Evolutionary conservation across 2,888 invertebrate genomes (phyloP), one percentile per base, ranked within the genome.

Genomic region (Halictus quadricinctus): DNA sequence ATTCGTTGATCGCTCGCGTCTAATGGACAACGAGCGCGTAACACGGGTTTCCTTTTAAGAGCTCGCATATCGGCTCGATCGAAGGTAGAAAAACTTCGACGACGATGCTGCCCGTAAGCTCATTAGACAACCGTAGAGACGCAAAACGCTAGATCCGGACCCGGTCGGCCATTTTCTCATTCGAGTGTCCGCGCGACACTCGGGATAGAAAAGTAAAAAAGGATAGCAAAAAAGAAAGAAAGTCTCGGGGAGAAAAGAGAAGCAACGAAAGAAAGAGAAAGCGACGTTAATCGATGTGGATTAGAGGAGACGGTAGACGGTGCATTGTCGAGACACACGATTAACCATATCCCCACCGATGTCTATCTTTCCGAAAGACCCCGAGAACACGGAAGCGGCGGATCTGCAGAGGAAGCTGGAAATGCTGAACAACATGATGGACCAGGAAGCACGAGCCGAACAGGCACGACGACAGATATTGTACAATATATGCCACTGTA

Each of bases 381-480:
- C 98, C 89, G 98, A 98, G 95, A 98, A 98, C 94, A 97, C 97
- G 91, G 97, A 97, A 93, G 97, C 97, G 73, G 97, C 97, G 85
- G 98, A 98, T 95, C 96, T 98, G 92, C 98, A 98, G 95, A 96
- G 97, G 94, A 98, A 98, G 95, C 95, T 98, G 93, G 98, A 98
- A 95, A 96, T 98, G 95, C 96, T 98, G 94, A 98, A 98, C 95
- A 97, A 97, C 92, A 97, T 98, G 93, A 97, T 98, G 96, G 98
- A 98, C 95, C 97, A 98, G 93, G 98, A 98, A 95, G 96, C 96
- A 75, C 95, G 97, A 88, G 97, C 96, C 80, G 97, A 97, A 94
- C 97, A 97, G 94, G 97, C 97, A 81, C 95, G 97, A 82, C 95
- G 97, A 91, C 97, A 97, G 95, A 96, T 97, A 95, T 97, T 97